Conservation (phyloP, 2,113 vertebrate species). For the Agapornis roseicollis region DNA sequence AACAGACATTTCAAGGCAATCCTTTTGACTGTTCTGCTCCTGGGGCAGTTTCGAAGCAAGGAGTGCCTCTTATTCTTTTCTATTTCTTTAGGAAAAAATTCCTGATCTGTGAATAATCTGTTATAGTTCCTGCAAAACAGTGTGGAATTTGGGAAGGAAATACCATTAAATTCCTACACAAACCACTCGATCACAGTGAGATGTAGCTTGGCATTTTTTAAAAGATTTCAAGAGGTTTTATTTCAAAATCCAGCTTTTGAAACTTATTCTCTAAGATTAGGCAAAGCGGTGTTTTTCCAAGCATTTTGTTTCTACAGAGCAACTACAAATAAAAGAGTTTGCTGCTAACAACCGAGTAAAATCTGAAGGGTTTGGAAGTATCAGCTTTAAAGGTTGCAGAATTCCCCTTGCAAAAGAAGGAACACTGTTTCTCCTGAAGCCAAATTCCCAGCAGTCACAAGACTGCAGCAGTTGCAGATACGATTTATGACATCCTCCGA, state of each 20-base stretch:
- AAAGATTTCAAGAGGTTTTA: neutral
- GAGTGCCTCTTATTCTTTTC: neutral
- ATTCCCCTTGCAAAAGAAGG: neutral
- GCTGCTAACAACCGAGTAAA: neutral
- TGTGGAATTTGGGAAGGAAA: neutral
- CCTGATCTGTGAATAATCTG: neutral
- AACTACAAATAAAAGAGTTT: neutral
- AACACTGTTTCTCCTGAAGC: neutral
- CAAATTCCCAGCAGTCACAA: constrained; percentile 56
- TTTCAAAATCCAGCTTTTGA: neutral
- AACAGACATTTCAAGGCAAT: neutral
- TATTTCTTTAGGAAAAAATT: neutral
- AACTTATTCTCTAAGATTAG: neutral
- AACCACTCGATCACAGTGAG: neutral
- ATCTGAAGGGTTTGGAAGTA: neutral
- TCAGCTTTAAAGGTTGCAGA: neutral
- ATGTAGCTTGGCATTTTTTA: neutral
- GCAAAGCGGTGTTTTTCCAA: neutral
- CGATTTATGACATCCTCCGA: constrained; percentile 60
- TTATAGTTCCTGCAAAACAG: neutral
- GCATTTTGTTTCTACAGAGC: neutral
- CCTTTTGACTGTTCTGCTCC: neutral
- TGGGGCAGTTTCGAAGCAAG: neutral
- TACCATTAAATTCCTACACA: neutral
- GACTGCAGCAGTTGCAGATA: constrained; percentile 61